Base-by-base conservation (phyloP, 2,888 invertebrate species). In the Neoaliturus tenellus region DNA sequence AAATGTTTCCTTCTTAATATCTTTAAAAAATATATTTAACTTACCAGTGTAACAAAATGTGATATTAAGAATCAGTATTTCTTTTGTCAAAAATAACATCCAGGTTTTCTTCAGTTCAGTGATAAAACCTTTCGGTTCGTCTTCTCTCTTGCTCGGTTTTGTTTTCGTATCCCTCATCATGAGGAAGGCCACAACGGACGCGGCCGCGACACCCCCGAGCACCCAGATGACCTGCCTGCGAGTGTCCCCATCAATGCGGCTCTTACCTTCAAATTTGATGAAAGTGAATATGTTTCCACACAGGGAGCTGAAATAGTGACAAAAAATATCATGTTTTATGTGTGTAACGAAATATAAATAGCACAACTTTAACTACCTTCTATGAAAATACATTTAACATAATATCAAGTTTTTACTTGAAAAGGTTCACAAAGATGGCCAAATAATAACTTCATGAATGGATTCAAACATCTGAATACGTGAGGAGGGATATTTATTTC, bases 11-110 rank as follows among this genome's bases (percentile, higher is more conserved):
- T n/a, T n/a, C n/a, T n/a, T n/a, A n/a, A n/a, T n/a, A n/a, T n/a
- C n/a, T n/a, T n/a, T n/a, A n/a, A n/a, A n/a, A n/a, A n/a, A n/a
- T n/a, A n/a, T n/a, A n/a, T n/a, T n/a, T 12, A 35, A 55, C 90
- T 89, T 90, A 96, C 97, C 98, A 84, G 98, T 98, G 89, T 98
- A 99, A 81, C 97, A 93, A 90, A 98, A 98, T 0, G 96, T 95
- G 83, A 97, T 90, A 86, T 96, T 94, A 20, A 99, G 92, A 17
- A 98, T 89, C 71, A 97, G 88, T 97, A 99, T 99, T 87, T 96
- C 94, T 44, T 92, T 93, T 0, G 98, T 98, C 82, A 94, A 90
- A 90, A 98, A 95, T 67, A 99, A 91, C 85, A 92, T 92, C 62
- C 95, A 92, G 0, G 98, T 96, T 48, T 95, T 95, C 88, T 93